Percentiles rank a stretch among this genome's conserved stretches.
These are phyloP conservation scores for Coelopa pilipes DNA, from an alignment of 2,888 invertebrate species.

Conservation along the genomic window DNA sequence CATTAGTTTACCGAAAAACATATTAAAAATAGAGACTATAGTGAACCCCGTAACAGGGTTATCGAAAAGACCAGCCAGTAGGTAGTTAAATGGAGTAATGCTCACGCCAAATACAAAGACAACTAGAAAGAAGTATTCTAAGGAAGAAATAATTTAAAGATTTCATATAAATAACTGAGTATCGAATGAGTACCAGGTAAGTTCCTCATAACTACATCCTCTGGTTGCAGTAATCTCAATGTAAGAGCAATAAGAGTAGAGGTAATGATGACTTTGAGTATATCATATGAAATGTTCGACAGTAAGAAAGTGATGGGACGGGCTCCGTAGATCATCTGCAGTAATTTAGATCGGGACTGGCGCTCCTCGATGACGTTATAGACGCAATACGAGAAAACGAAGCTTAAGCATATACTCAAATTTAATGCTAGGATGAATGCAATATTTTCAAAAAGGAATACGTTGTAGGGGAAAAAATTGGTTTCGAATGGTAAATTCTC, in stretches of 20 bases:
- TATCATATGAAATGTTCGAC: conserved; percentile 1
- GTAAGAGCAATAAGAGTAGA: background rate
- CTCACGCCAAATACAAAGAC: conserved; percentile 38
- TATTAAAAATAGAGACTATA: conserved; percentile 29
- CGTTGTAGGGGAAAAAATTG: background rate
- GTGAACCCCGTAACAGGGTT: conserved; percentile 67
- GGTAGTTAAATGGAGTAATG: conserved; percentile 40
- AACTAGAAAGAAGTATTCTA: background rate
- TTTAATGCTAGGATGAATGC: background rate
- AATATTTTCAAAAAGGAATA: background rate
- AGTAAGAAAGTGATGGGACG: background rate
- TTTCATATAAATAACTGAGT: too few species aligned
- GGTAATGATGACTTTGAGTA: background rate
- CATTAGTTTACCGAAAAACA: conserved; percentile 36
- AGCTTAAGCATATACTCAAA: background rate
- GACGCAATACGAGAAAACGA: background rate
- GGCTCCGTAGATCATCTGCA: conserved; percentile 11
- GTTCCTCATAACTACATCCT: background rate
- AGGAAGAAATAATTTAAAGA: background rate
- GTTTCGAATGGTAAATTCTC: background rate
- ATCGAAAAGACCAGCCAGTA: conserved; percentile 68
- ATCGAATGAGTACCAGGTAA: too few species aligned
- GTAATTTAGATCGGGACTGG: conserved; percentile 5
- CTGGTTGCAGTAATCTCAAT: background rate
- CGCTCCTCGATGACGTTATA: conserved; percentile 5